Percentiles rank a stretch among this genome's conserved stretches.
Evolutionary conservation across 2,113 vertebrate genomes (phyloP).

Genomic region (Larimichthys crocea): DNA sequence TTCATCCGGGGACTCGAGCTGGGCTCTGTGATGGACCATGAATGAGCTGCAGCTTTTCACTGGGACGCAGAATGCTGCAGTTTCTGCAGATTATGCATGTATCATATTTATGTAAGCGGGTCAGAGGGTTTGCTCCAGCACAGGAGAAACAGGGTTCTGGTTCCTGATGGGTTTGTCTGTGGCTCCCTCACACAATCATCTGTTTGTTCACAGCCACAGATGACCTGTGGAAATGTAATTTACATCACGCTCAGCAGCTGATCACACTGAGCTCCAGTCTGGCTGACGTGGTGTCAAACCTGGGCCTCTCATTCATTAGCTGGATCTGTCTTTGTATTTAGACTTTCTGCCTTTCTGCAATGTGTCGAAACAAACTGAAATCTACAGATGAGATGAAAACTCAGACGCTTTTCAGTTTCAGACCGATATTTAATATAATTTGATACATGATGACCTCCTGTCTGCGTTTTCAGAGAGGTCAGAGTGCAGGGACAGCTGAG

Average conservation of each 20-base stretch:
- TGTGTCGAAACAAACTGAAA: not conserved
- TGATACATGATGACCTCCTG: not conserved
- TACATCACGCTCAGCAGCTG: no score
- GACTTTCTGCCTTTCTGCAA: not conserved
- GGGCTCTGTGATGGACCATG: not conserved
- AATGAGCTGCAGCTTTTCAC: not conserved
- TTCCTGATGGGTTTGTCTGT: not conserved
- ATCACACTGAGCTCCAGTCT: no score
- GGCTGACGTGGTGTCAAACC: no score
- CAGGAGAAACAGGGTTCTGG: not conserved
- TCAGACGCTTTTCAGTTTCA: not conserved
- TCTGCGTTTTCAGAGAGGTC: not conserved
- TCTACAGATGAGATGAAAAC: not conserved
- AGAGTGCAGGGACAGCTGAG: not conserved
- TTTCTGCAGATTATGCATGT: not conserved
- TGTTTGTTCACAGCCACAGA: not conserved
- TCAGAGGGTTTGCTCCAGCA: not conserved
- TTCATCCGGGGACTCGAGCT: conserved; percentile 33
- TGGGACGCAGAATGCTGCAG: not conserved
- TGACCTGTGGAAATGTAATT: no score
- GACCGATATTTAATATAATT: not conserved
- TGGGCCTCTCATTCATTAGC: no score
- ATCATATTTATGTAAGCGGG: not conserved
- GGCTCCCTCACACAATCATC: not conserved
- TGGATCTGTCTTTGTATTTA: not conserved